Evolutionary conservation across 2,888 invertebrate genomes (phyloP), one percentile per base, ranked within the genome.

Genomic region (Neoascia interrupta): DNA sequence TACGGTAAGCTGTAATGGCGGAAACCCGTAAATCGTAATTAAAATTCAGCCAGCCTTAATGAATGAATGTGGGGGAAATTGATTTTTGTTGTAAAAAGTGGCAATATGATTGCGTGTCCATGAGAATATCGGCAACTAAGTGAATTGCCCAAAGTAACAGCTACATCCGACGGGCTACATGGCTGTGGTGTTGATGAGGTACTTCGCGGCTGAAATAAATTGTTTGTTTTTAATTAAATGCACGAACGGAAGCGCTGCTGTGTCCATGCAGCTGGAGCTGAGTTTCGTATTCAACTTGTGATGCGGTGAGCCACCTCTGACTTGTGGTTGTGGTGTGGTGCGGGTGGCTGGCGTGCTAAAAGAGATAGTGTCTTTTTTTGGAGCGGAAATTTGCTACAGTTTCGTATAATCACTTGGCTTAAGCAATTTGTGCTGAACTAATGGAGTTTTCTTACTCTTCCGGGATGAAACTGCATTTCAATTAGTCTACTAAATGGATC

Each of bases 171-270:
- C n/a, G n/a, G 15, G 31, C 51, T 21, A 31, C n/a, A n/a, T n/a
- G n/a, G n/a, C 16, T 54, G 54, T 18, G 6, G 39, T 23, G 4
- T 18, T 36, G 18, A 16, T 18, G 45, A n/a, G 18, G n/a, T 37
- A 11, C 56, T 37, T 19, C 31, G 19, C 13, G 45, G 5, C 28
- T 31, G 6, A 18, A 16, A 23, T 53, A 53, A 64, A 43, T 64
- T 53, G 63, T 63, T 51, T 51, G 19, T 16, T 63, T 66, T 66
- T 37, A 66, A 66, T 66, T 56, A 66, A 66, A 66, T 47, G 28
- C 16, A 43, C 16, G 23, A 21, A 15, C 21, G 19, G 5, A 19
- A 23, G 34, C 43, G 23, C 5, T 6, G 10, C 5, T 18, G 51
- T 51, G 8, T 11, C 26, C 3, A 16, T 16, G 26, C 19, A 10